Conservation (phyloP, 2,797 vertebrate species). For the Eupleurogrammus muticus region DNA sequence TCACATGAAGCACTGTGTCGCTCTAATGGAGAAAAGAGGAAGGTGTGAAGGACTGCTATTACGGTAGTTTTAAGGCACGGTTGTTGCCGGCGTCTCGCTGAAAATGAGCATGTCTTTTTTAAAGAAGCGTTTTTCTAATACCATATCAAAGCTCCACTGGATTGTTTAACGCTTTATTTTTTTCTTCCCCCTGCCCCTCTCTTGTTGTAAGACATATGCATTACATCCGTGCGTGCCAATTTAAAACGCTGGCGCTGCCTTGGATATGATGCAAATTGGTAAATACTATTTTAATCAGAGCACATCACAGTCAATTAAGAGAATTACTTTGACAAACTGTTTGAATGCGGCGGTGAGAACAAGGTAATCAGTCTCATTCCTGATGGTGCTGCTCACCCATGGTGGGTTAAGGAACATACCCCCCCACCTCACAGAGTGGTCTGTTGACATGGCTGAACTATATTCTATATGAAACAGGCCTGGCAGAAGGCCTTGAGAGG, state of each 20-base stretch:
- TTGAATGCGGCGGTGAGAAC: constrained; percentile 63
- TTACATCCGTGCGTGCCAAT: constrained; percentile 64
- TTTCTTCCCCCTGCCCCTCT: constrained; percentile 35
- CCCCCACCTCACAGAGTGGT: constrained; percentile 19
- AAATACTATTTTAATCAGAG: constrained; percentile 79
- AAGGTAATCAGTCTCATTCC: constrained; percentile 65
- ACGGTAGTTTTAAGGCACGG: constrained; percentile 55
- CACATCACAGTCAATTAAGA: constrained; percentile 77
- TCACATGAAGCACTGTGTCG: constrained; percentile 67
- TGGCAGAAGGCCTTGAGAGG: constrained; percentile 36
- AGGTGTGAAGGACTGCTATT: constrained; percentile 72
- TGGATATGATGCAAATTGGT: constrained; percentile 74
- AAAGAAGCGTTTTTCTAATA: constrained; percentile 50
- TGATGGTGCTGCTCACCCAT: constrained; percentile 63
- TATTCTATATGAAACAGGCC: constrained; percentile 28
- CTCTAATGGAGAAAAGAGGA: constrained; percentile 61
- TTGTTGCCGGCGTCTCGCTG: constrained; percentile 52
- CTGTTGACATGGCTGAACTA: constrained; percentile 50
- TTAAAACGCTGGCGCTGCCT: constrained; percentile 52
- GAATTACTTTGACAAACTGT: constrained; percentile 78
- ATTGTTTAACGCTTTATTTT: constrained; percentile 62
- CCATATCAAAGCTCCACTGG: constrained; percentile 59
- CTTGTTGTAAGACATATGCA: constrained; percentile 61
- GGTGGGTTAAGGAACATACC: constrained; percentile 54
- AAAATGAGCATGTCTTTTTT: constrained; percentile 57